phyloP scores from a whole-genome alignment of 2,113 vertebrate genomes.

The Martes martes region DNA sequence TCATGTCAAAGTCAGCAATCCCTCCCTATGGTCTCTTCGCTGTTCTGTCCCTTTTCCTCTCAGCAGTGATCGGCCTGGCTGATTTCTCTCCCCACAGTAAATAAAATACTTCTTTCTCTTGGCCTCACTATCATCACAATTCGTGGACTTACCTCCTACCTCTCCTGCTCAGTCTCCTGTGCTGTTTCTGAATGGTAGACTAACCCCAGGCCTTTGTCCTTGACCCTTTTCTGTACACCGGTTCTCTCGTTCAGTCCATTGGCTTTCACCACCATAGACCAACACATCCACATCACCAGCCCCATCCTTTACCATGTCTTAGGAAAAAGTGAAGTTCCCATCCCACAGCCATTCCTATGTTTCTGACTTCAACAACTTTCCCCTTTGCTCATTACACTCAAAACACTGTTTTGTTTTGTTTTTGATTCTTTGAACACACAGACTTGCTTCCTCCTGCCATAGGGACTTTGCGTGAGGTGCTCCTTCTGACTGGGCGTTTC shows the following conservation, averaged over 20 bases:
- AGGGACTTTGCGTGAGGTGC: not conserved
- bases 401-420: not conserved
- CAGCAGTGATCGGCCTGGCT: not conserved
- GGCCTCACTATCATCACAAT: not conserved
- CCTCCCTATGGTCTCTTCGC: not conserved
- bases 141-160: not conserved
- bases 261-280: not conserved
- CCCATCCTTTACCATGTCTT: not conserved
- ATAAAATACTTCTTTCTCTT: not conserved
- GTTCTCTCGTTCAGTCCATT: not conserved
- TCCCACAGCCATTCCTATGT: not conserved
- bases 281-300: not conserved
- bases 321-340: not conserved
- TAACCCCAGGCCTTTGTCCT: not conserved
- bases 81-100: not conserved
- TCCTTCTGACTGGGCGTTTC: not conserved
- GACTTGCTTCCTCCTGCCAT: not conserved
- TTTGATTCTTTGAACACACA: not conserved
- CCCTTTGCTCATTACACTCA: not conserved
- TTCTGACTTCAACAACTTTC: not conserved
- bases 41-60: not conserved
- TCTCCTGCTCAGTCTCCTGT: not conserved
- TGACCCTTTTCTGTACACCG: not conserved
- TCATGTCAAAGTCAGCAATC: not conserved
- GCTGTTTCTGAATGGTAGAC: not conserved